Evolutionary conservation across 2,113 vertebrate genomes (phyloP).

Genomic region (Trachemys scripta): DNA sequence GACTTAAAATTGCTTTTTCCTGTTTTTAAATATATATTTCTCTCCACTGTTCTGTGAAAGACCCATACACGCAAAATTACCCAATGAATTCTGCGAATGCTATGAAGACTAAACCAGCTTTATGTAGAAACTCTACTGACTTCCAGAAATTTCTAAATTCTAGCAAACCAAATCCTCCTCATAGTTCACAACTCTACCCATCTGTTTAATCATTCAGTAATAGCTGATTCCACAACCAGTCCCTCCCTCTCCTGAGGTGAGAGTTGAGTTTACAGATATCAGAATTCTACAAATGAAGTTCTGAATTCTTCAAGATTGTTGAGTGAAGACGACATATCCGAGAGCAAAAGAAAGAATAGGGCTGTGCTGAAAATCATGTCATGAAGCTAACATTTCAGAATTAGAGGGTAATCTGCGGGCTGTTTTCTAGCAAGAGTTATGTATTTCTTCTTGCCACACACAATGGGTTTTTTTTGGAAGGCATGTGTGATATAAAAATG

Average conservation of each 20-base stretch:
- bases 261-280: background rate
- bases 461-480: background rate
- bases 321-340: background rate
- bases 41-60: background rate
- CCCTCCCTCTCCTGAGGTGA: background rate
- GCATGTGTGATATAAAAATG: background rate
- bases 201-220: background rate
- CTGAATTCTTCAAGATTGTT: background rate
- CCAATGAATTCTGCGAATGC: background rate
- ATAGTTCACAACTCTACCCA: background rate
- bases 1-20: background rate
- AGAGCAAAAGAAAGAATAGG: accelerated
- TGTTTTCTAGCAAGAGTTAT: background rate
- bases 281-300: background rate
- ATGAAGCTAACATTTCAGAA: background rate
- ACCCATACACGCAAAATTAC: background rate
- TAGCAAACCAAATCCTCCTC: background rate
- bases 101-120: background rate
- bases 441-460: background rate
- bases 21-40: background rate
- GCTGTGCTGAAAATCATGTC: background rate
- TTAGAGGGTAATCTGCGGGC: background rate
- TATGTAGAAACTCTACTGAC: background rate
- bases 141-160: accelerated
- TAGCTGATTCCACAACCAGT: background rate